Evolutionary conservation across 2,888 invertebrate species (phyloP), one percentile per base, ranked within the genome.

Genomic region (Clivina fossor): DNA sequence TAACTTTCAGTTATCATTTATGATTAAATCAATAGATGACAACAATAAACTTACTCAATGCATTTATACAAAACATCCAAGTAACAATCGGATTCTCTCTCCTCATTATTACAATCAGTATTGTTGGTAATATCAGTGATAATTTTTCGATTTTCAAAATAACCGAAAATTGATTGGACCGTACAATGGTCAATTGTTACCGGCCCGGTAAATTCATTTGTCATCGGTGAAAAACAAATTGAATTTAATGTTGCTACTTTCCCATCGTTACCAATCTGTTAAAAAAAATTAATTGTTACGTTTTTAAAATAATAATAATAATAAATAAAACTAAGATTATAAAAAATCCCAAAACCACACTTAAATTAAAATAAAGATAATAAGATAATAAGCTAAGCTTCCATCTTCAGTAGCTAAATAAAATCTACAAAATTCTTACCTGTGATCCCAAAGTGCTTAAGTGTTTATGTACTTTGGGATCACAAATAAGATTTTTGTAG

Each of bases 151-250:
- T 81, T 82, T 55, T 86, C 84, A 65, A 90, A 89, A 69, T 89
- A 93, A 19, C 91, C 88, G 63, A 89, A 81, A 15, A 89, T 75
- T 41, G 91, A 92, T 78, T 93, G 88, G 2, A 90, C 80, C 0
- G 90, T 82, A 69, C 98, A 98, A 35, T 86, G 77, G 0, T 79
- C 72, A 0, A 83, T 60, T 0, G 73, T 75, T 30, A 75, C 70
- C 2, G 76, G 78, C 0, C 75, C 76, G 0, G 82, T 82, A 46
- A 86, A 84, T 51, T 81, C 79, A 0, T 82, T 81, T 9, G 80
- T 77, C 60, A 93, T 76, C 0, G 97, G 97, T 4, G 91, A 85
- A 70, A 85, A 92, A 69, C 97, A 98, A 30, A 96, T 85, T 61
- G 84, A 83, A 47, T 80, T 76, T 24, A 84, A 65, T 2, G 79